phyloP scores from a whole-genome alignment of 2,797 vertebrate genomes.

The Enteromius radiatus region DNA sequence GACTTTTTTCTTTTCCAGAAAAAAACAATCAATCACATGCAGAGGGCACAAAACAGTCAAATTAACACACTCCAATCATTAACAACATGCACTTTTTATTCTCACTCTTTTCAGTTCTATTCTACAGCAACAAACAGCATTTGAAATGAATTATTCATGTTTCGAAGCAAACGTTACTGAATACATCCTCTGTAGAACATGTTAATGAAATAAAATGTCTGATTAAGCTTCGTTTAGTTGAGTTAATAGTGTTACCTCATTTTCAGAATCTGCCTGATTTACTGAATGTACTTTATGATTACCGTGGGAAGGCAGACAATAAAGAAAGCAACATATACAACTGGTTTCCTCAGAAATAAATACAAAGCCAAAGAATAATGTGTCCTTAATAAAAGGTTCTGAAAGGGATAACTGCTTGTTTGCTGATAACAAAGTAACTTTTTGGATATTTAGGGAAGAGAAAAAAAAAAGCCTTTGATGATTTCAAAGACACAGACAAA shows the following conservation, averaged over 20 bases:
- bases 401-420: constrained; percentile 20
- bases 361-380: constrained; percentile 33
- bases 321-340: not conserved
- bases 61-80: constrained; percentile 1
- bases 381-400: constrained; percentile 27
- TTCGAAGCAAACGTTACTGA: constrained; percentile 17
- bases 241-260: constrained; percentile 11
- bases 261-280: constrained; percentile 7
- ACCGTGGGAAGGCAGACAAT: constrained; percentile 23
- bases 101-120: constrained; percentile 1
- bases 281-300: constrained; percentile 7
- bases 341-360: constrained; percentile 23
- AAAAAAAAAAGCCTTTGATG: not conserved
- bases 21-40: not conserved
- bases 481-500: constrained; percentile 42
- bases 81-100: constrained; percentile 31
- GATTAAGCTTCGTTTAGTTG: constrained; percentile 27
- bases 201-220: constrained; percentile 33
- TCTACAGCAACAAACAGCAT: constrained; percentile 18
- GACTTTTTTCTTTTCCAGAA: not conserved
- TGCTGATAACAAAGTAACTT: constrained; percentile 13
- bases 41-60: not conserved
- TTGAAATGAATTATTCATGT: constrained; percentile 21
- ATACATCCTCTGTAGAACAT: constrained; percentile 13
- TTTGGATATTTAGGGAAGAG: constrained; percentile 9